Percentiles rank a stretch among this genome's conserved stretches.
Evolutionary conservation across 2,888 invertebrate genomes (phyloP).

Genomic region (Augochlorella aurata): DNA sequence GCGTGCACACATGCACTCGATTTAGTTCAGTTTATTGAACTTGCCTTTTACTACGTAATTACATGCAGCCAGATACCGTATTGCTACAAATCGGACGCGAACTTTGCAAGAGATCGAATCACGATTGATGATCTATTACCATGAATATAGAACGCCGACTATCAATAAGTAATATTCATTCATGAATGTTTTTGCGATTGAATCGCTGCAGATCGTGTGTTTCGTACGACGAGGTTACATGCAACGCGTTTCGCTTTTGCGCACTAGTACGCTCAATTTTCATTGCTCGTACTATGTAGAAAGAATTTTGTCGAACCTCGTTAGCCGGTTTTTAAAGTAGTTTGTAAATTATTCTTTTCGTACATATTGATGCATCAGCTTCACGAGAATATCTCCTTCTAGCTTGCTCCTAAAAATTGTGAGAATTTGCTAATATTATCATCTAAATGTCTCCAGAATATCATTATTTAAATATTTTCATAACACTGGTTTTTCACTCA

Average conservation of each 20-base stretch:
- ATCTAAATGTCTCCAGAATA: too few species aligned
- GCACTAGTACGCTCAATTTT: neutral
- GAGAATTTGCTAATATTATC: too few species aligned
- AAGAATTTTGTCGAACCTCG: neutral
- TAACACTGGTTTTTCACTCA: too few species aligned
- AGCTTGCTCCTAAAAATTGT: too few species aligned
- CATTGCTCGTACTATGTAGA: neutral
- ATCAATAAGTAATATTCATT: constrained; percentile 14
- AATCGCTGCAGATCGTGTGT: neutral
- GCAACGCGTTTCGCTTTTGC: neutral
- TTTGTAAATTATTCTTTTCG: too few species aligned
- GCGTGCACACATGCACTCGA: constrained; percentile 26
- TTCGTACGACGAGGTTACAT: neutral
- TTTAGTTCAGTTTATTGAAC: constrained; percentile 56
- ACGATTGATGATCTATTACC: constrained; percentile 14
- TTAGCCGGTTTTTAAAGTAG: neutral
- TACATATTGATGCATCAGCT: too few species aligned
- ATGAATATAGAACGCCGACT: constrained; percentile 8
- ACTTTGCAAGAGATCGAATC: constrained; percentile 17
- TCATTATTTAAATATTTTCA: too few species aligned
- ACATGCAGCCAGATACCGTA: constrained; percentile 22
- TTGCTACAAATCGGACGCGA: constrained; percentile 37
- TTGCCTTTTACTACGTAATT: constrained; percentile 49
- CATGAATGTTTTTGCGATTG: constrained; percentile 4
- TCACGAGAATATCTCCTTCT: too few species aligned